Percentiles rank a stretch among this genome's conserved stretches.
Conservation (phyloP, 2,113 vertebrate genomes). For the Carassius carassius region DNA sequence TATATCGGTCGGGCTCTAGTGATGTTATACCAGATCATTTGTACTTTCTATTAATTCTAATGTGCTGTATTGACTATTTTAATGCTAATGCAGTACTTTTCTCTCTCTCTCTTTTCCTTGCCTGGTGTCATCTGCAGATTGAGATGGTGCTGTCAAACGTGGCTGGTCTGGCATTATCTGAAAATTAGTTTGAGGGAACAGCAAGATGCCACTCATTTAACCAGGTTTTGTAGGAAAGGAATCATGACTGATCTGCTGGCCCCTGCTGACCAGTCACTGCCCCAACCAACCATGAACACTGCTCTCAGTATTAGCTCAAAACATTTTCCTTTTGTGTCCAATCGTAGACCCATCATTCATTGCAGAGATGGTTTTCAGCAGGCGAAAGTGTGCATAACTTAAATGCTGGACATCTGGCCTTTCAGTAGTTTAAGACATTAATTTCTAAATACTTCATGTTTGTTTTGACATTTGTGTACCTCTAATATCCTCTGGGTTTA, state of each 20-base stretch:
- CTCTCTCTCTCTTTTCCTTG: too few species aligned
- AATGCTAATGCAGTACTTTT: too few species aligned
- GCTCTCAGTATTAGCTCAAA: not conserved
- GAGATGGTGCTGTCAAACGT: too few species aligned
- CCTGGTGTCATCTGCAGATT: too few species aligned
- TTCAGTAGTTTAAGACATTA: too few species aligned
- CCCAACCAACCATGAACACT: not conserved
- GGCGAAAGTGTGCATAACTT: not conserved
- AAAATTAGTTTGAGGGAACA: conserved; percentile 9
- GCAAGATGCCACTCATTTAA: not conserved
- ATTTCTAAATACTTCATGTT: too few species aligned
- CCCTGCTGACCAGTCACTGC: conserved; percentile 36
- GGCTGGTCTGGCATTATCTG: conserved; percentile 1
- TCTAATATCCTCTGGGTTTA: conserved; percentile 57
- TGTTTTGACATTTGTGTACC: too few species aligned
- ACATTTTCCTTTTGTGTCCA: not conserved
- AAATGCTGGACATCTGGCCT: too few species aligned
- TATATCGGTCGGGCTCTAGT: too few species aligned
- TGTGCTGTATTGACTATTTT: too few species aligned
- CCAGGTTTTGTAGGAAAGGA: conserved; percentile 2
- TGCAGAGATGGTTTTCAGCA: conserved; percentile 33
- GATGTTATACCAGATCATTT: too few species aligned
- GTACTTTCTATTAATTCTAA: too few species aligned
- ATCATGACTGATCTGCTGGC: conserved; percentile 35
- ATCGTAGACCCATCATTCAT: conserved; percentile 28